Conservation (phyloP, 1,140 invertebrate genomes). For the Euborellia annulipes region DNA sequence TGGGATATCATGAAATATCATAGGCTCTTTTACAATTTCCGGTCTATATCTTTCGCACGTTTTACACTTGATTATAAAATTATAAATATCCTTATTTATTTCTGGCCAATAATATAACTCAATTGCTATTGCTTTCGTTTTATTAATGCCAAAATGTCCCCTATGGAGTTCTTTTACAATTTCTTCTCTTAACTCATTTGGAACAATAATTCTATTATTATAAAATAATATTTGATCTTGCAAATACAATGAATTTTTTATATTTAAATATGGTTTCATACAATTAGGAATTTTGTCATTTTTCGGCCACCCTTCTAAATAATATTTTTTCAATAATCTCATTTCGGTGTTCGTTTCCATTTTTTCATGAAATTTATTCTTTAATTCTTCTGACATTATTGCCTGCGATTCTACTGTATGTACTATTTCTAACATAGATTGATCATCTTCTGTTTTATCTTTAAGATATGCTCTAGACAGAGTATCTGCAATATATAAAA, state of each 20-base stretch:
- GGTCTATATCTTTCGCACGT: slow-evolving; percentile 9
- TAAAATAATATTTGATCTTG: slow-evolving; percentile 16
- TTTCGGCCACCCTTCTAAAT: background rate
- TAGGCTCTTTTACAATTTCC: slow-evolving; percentile 13
- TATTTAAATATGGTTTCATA: background rate
- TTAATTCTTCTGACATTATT: too few relatives aligned
- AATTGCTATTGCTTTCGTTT: slow-evolving; percentile 12
- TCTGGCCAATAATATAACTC: slow-evolving; percentile 16
- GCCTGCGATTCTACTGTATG: background rate
- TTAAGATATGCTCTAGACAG: slow-evolving; percentile 22
- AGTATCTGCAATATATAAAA: slow-evolving; percentile 27
- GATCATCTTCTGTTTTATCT: slow-evolving; percentile 2
- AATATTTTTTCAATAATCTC: background rate
- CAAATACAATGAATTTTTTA: slow-evolving; percentile 13
- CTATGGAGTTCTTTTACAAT: slow-evolving; percentile 21
- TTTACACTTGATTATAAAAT: slow-evolving; percentile 4
- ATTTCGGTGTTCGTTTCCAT: too few relatives aligned
- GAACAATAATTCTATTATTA: slow-evolving; percentile 20
- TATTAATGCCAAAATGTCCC: slow-evolving; percentile 21
- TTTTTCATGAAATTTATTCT: too few relatives aligned
- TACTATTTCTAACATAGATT: background rate
- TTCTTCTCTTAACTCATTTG: slow-evolving; percentile 14
- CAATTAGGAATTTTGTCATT: background rate
- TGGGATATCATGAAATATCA: slow-evolving; percentile 14
- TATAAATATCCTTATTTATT: background rate